These are phyloP conservation scores for Drosophila rhopaloa DNA, from an alignment of 1,140 invertebrate species.

Conservation along the genomic window DNA sequence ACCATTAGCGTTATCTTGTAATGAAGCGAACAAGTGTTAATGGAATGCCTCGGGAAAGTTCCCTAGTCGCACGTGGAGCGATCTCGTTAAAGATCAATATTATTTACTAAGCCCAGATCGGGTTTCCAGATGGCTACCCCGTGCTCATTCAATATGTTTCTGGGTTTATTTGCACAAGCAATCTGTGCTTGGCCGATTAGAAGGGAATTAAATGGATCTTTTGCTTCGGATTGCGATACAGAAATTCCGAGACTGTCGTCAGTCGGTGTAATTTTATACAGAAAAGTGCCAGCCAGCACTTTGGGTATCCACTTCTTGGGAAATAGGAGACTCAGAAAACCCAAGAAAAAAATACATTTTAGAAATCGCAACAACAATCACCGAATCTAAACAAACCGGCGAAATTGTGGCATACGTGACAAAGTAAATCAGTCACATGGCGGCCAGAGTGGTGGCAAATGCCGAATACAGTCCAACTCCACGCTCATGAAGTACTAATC, in stretches of 20 bases:
- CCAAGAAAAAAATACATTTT: not conserved
- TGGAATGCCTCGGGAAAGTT: slow-evolving; percentile 19
- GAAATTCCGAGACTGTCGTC: not conserved
- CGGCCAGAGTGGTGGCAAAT: slow-evolving; percentile 34
- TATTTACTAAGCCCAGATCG: not conserved
- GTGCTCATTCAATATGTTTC: not conserved
- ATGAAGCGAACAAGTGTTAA: slow-evolving; percentile 19
- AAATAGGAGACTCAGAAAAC: not conserved
- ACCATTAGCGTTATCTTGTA: slow-evolving; percentile 32
- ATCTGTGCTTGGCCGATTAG: slow-evolving; percentile 3
- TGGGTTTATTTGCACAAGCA: slow-evolving; percentile 1
- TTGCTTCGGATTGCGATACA: not conserved
- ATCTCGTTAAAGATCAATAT: not conserved
- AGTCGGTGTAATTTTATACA: not conserved
- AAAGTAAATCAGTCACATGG: slow-evolving; percentile 49
- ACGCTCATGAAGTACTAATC: not conserved
- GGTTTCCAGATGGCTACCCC: slow-evolving; percentile 9
- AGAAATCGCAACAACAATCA: slow-evolving; percentile 22
- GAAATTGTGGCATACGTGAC: slow-evolving; percentile 66
- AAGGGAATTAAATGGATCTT: slow-evolving; percentile 8
- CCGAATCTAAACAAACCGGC: slow-evolving; percentile 50
- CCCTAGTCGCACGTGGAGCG: slow-evolving; percentile 12
- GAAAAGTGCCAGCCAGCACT: not conserved
- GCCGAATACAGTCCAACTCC: slow-evolving; percentile 9
- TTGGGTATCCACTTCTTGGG: not conserved